Evolutionary conservation across 1,140 invertebrate genomes (phyloP).

Genomic region (Penaeus japonicus): DNA sequence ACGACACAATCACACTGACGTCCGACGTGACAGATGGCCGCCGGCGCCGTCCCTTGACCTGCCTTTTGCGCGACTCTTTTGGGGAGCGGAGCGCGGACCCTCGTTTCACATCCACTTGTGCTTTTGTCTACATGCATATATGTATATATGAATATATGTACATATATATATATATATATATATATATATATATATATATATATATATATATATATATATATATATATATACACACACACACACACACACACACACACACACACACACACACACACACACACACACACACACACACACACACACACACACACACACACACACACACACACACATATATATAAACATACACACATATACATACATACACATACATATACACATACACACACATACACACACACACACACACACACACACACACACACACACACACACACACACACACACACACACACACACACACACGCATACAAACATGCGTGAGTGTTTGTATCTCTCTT

Average conservation of each 20-base stretch:
- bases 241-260: too few species aligned
- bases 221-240: not conserved
- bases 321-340: too few species aligned
- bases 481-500: not conserved
- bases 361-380: not conserved
- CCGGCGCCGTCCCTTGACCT: not conserved
- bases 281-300: too few species aligned
- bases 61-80: not conserved
- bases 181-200: not conserved
- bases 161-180: not conserved
- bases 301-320: too few species aligned
- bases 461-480: not conserved
- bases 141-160: not conserved
- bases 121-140: not conserved
- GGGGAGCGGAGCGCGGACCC: not conserved
- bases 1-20: slow-evolving; percentile 31
- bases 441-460: slow-evolving; percentile 6
- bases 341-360: too few species aligned
- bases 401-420: not conserved
- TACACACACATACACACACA: not conserved
- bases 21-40: slow-evolving; percentile 28
- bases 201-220: not conserved
- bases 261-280: too few species aligned
- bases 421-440: not conserved
- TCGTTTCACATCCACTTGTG: not conserved